Evolutionary conservation across 2,113 vertebrate genomes (phyloP).

Genomic region (Prionailurus viverrinus): DNA sequence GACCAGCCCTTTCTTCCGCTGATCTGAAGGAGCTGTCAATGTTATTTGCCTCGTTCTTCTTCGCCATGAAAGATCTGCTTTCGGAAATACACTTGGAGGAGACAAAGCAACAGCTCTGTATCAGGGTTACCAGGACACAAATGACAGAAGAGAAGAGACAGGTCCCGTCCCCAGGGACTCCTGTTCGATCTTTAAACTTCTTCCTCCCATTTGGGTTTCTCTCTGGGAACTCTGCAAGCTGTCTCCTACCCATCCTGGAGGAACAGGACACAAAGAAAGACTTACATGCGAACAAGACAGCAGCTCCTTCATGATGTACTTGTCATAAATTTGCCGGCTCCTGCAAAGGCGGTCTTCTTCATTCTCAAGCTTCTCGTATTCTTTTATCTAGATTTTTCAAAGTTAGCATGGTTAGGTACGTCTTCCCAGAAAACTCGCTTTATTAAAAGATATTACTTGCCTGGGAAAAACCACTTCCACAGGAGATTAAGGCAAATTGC

Average conservation of each 20-base stretch:
- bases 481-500: background rate
- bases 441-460: background rate
- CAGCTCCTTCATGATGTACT: constrained; percentile 98
- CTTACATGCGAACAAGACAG: constrained; percentile 97
- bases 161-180: background rate
- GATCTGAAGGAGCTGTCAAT: background rate
- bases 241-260: accelerated
- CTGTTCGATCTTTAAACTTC: background rate
- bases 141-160: background rate
- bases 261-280: background rate
- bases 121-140: background rate
- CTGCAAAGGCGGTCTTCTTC: constrained; percentile 94
- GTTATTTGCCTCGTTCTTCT: background rate
- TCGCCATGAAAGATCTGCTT: accelerated
- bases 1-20: background rate
- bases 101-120: accelerated
- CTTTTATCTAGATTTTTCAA: constrained; percentile 90
- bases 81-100: accelerated
- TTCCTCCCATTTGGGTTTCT: background rate
- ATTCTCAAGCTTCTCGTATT: constrained; percentile 97
- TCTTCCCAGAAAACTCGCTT: background rate
- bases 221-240: background rate
- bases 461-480: background rate
- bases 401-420: background rate
- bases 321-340: constrained; percentile 97